Evolutionary conservation across 2,797 vertebrate species (phyloP), one percentile per base, ranked within the genome.

Genomic region (Muscicapa striata): DNA sequence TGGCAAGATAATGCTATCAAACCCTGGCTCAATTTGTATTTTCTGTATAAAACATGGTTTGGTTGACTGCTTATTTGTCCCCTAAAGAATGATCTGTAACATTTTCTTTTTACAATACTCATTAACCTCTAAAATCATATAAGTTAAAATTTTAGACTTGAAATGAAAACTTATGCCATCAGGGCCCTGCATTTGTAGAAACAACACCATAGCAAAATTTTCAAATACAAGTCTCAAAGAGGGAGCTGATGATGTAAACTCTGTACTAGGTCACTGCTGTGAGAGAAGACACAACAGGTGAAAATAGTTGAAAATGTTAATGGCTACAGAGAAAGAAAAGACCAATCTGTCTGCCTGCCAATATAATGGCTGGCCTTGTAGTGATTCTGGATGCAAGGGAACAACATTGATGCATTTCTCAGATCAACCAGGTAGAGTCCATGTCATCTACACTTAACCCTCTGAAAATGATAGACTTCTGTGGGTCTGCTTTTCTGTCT

Each of bases 51-150:
- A 15, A 3, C 5, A 20, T 24, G 7, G 30, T 75, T 74, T 85
- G 5, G 2, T 62, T 69, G 38, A 68, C 8, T 23, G 27, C 6
- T 76, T 82, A 23, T 49, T 79, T 76, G 27, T 6, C 49, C 15
- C 14, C 8, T 59, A 30, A 70, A 61, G 26, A 59, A 17, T 57
- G 13, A 67, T 70, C 23, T 77, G 26, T 55, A 77, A 23, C 9
- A 46, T 58, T 46, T 63, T 64, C 16, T 43, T 54, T 41, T 73
- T 55, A 5, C 41, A 66, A 29, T 51, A 77, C 15, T 49, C n/a
- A 36, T 0, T 63, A 22, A 41, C 3, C 5, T 5, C 13, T 3
- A 8, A 76, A 78, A 75, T 68, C 4, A 2, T 2, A 10, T 46
- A 43, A 40, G 69, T 18, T 51, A 79, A 61, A 62, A 45, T 13